Evolutionary conservation across 2,888 invertebrate genomes (phyloP), one percentile per base, ranked within the genome.

Genomic region (Amaurobius ferox): DNA sequence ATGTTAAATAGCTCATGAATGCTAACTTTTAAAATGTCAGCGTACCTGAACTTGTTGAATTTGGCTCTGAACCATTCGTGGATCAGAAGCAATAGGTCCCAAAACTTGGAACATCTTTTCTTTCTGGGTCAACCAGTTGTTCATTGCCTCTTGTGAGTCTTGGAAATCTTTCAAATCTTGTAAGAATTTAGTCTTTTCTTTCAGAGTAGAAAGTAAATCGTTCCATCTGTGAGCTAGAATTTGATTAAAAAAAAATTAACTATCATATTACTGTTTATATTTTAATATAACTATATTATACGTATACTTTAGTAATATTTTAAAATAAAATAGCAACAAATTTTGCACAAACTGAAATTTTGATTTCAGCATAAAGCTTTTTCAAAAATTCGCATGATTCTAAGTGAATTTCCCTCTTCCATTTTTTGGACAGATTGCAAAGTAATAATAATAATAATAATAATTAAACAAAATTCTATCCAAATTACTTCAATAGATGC

Each of bases 71-170:
- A 98, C 97, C 95, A 98, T 96, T 77, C 97, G 93, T 0, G 98
- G 97, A 92, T 99, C 98, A 0, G 97, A 96, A 0, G 98, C 97
- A 90, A 99, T 97, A 0, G 98, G 98, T 23, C 98, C 98, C 0
- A 99, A 93, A 0, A 98, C 98, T 0, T 96, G 95, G 92, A 99
- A 93, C 98, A 99, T 98, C 89, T 97, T 95, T 90, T 98, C 98
- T 92, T 99, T 99, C 89, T 97, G 95, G 32, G 94, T 94, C 64
- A 98, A 93, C 98, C 98, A 99, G 79, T 94, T 94, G 7, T 94
- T 94, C 79, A 98, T 93, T 88, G 94, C 89, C n/a, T 88, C 88
- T 91, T 96, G 95, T 0, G 96, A 95, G 90, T 98, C 98, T 89
- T 96, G 94, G 94, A 98, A 97, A 91, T 97, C 96, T 90, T 96